These are phyloP conservation scores for Eupithecia vulgata DNA, from an alignment of 2,888 invertebrate genomes.

Conservation along the genomic window DNA sequence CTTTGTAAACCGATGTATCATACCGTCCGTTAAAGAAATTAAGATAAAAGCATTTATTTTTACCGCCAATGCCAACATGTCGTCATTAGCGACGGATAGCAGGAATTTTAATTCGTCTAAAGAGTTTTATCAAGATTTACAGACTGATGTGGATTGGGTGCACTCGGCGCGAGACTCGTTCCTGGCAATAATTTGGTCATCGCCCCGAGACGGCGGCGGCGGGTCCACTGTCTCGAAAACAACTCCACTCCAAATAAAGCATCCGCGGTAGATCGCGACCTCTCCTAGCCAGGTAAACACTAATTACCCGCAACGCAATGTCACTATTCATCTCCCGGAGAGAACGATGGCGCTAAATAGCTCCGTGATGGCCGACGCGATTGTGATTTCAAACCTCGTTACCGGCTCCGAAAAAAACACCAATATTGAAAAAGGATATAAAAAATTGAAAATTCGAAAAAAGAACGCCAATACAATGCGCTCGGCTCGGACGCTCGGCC, in stretches of 20 bases:
- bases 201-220: conserved; percentile 61
- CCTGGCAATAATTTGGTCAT: conserved; percentile 80
- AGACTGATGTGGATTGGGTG: conserved; percentile 58
- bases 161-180: conserved; percentile 67
- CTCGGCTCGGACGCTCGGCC: conserved; percentile 54
- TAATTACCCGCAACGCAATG: conserved; percentile 67
- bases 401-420: conserved; percentile 63
- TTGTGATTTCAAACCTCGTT: conserved; percentile 80
- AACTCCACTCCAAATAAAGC: conserved; percentile 50
- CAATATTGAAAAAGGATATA: conserved; percentile 49
- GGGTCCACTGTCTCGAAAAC: conserved; percentile 45
- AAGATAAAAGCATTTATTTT: conserved; percentile 41
- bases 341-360: conserved; percentile 67
- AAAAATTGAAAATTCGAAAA: conserved; percentile 64
- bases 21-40: conserved; percentile 27
- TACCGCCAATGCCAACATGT: conserved; percentile 47
- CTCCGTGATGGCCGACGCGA: conserved; percentile 68
- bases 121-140: conserved; percentile 69
- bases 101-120: conserved; percentile 59
- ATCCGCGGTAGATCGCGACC: conserved; percentile 52
- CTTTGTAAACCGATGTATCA: conserved; percentile 31
- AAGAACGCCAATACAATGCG: conserved; percentile 57
- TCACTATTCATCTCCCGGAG: conserved; percentile 60
- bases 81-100: conserved; percentile 53
- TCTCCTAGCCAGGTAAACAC: conserved; percentile 67